Evolutionary conservation across 2,888 invertebrate genomes (phyloP).

Genomic region (Sesia bembeciformis): DNA sequence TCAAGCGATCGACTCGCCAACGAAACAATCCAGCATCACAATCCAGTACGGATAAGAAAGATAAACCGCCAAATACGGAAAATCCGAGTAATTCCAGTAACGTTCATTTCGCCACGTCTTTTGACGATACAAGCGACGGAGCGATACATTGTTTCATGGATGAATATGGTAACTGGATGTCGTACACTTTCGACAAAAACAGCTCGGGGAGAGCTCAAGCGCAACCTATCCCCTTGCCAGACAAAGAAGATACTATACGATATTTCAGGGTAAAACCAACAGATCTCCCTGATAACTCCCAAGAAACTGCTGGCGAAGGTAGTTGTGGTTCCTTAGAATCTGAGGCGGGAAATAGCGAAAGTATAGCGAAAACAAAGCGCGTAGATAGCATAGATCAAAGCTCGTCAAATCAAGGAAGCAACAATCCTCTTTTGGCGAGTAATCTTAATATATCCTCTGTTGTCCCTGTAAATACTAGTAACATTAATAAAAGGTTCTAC

Average conservation of each 20-base stretch:
- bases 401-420: slow-evolving; percentile 69
- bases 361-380: slow-evolving; percentile 45
- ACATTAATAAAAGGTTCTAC: slow-evolving; percentile 57
- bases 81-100: slow-evolving; percentile 37
- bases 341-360: slow-evolving; percentile 54
- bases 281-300: slow-evolving; percentile 49
- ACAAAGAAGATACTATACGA: slow-evolving; percentile 41
- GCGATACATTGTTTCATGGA: slow-evolving; percentile 91
- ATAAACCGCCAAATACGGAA: slow-evolving; percentile 34
- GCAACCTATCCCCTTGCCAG: slow-evolving; percentile 47
- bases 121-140: slow-evolving; percentile 88
- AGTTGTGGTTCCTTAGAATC: slow-evolving; percentile 67
- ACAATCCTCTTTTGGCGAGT: slow-evolving; percentile 61
- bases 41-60: slow-evolving; percentile 41
- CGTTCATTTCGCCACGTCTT: slow-evolving; percentile 83
- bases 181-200: slow-evolving; percentile 87
- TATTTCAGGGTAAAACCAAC: slow-evolving; percentile 35
- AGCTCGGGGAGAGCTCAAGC: slow-evolving; percentile 71
- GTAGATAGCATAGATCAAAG: slow-evolving; percentile 62
- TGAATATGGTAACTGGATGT: slow-evolving; percentile 90
- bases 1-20: slow-evolving; percentile 72
- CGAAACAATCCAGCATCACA: slow-evolving; percentile 49
- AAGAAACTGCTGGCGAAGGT: slow-evolving; percentile 59
- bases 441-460: slow-evolving; percentile 61
- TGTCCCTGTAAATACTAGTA: slow-evolving; percentile 59